Evolutionary conservation across 1,140 invertebrate species (phyloP).

Genomic region (Hypsibius dujardini): DNA sequence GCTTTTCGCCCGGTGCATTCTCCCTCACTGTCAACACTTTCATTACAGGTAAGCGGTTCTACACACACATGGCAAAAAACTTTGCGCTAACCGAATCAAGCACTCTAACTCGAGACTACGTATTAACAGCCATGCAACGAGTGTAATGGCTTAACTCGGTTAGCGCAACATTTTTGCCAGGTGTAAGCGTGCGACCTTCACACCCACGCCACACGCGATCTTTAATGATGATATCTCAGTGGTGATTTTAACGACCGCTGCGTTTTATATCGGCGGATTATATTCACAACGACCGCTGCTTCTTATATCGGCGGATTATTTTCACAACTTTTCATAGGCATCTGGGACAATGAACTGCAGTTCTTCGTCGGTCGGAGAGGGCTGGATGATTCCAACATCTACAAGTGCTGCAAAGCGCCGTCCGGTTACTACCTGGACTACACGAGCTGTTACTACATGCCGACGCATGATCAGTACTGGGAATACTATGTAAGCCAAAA

Average conservation of each 20-base stretch:
- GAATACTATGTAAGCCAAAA: not conserved
- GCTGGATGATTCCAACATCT: slow-evolving; percentile 1
- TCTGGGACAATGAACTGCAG: slow-evolving; percentile 9
- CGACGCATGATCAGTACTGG: not conserved
- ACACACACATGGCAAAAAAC: too few species aligned
- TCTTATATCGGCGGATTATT: not conserved
- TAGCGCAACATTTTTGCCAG: too few species aligned
- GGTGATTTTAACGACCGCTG: not conserved
- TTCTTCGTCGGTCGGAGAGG: slow-evolving; percentile 4
- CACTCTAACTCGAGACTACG: too few species aligned
- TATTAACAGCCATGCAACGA: too few species aligned
- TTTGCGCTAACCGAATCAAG: not conserved
- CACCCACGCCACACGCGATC: too few species aligned
- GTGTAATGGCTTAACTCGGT: too few species aligned
- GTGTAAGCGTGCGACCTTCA: too few species aligned
- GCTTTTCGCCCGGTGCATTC: not conserved
- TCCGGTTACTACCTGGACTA: not conserved
- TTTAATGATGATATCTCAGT: not conserved
- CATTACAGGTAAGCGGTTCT: not conserved
- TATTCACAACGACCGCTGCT: too few species aligned
- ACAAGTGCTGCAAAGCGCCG: not conserved
- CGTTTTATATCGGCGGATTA: not conserved
- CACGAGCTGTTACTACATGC: slow-evolving; percentile 5
- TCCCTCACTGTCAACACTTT: not conserved
- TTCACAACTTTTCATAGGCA: not conserved